Evolutionary conservation across 2,113 vertebrate genomes (phyloP), one percentile per base, ranked within the genome.

Genomic region (Charina bottae): DNA sequence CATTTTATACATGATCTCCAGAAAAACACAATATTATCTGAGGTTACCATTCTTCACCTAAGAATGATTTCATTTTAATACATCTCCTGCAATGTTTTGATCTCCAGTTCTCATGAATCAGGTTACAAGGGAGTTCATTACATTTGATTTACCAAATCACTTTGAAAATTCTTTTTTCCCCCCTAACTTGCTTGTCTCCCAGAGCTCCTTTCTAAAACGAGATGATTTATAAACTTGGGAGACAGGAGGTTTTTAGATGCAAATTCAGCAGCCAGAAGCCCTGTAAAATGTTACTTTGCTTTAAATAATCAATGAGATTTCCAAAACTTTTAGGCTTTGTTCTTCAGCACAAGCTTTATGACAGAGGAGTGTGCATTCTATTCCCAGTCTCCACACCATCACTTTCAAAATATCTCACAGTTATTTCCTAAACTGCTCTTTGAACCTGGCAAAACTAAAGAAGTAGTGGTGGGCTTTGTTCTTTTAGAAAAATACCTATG

Each of bases 71-170:
- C 42, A 0, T 91, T 95, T 95, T 94, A 93, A 94, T 92, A 94
- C 95, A 95, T 94, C 92, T 91, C 94, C 92, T 88, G 55, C 94
- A 95, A 95, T 86, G 49, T 93, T 97, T 95, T 96, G 95, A 96
- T 97, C 95, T 95, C 78, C 60, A 90, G 42, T 92, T 95, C 93
- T 95, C 94, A 88, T 24, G 89, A 95, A 95, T 94, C 85, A 58
- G 90, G 92, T 95, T 94, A 94, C 93, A 92, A 64, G 94, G 78
- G 89, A 94, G 94, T 95, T 95, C 93, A 95, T 90, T 95, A 85
- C 92, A 89, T 89, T 95, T 95, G 92, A 96, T 96, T 95, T 94
- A 96, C 60, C 92, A 95, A 96, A 93, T 94, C 0, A 92, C 93
- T 94, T 84, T 95, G 86, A 90, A 95, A 96, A 95, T 68, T 89